A percentile compares a stretch with the other conserved stretches of the same genome.
Conservation (phyloP, 2,113 vertebrate species). For the western clawed frog (Xenopus tropicalis) region DNA sequence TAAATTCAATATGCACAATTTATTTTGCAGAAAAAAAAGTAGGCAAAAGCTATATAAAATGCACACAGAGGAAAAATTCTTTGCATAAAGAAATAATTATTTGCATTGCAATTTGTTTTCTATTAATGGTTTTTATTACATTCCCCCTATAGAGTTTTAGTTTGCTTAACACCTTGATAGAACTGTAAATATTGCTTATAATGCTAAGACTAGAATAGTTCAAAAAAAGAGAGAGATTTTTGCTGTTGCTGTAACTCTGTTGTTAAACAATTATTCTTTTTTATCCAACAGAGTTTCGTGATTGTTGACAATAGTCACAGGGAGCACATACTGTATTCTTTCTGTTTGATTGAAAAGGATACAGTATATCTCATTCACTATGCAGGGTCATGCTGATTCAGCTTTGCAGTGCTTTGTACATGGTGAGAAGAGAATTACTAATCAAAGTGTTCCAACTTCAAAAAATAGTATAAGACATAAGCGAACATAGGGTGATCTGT, state of each 20-base stretch:
- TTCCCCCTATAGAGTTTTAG: too few relatives aligned
- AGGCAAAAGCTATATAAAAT: too few relatives aligned
- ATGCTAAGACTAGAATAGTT: too few relatives aligned
- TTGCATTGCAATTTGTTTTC: too few relatives aligned
- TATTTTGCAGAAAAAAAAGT: too few relatives aligned
- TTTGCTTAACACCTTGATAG: too few relatives aligned
- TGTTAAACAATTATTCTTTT: slow-evolving; percentile 34
- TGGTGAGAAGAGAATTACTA: slow-evolving; percentile 39
- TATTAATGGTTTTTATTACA: too few relatives aligned
- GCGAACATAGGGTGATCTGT: slow-evolving; percentile 20
- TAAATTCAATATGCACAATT: too few relatives aligned
- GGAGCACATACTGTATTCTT: slow-evolving; percentile 24
- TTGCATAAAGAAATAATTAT: too few relatives aligned
- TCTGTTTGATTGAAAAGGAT: slow-evolving; percentile 38
- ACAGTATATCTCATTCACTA: slow-evolving; percentile 36
- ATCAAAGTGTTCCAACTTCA: slow-evolving; percentile 42
- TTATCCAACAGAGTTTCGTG: slow-evolving; percentile 33
- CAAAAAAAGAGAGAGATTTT: neutral
- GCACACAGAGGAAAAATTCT: too few relatives aligned
- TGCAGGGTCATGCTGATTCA: slow-evolving; percentile 38
- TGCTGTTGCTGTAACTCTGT: slow-evolving; percentile 21
- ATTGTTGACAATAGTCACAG: slow-evolving; percentile 35
- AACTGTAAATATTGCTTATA: too few relatives aligned
- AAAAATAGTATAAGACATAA: slow-evolving; percentile 34
- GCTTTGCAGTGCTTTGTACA: slow-evolving; percentile 39